phyloP scores from a whole-genome alignment of 2,113 vertebrate species.

The Limanda limanda region DNA sequence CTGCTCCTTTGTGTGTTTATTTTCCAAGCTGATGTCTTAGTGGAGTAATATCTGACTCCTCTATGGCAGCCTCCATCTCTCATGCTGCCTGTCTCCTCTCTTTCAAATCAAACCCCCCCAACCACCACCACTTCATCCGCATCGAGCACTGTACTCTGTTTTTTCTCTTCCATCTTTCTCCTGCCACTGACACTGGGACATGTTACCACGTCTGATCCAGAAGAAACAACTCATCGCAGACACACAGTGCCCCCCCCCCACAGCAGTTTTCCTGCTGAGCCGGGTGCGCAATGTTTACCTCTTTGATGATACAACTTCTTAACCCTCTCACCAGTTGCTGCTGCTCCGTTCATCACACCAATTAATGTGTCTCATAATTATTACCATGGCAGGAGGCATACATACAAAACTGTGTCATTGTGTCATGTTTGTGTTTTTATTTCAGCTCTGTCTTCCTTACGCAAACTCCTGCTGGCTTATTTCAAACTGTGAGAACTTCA shows the following conservation, averaged over 20 bases:
- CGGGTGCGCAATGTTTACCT: neutral
- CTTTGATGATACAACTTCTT: constrained; percentile 25
- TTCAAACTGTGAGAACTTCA: constrained; percentile 39
- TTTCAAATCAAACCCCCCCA: constrained; percentile 19
- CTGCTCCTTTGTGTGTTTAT: neutral
- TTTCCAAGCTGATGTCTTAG: neutral
- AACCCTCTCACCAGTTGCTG: neutral
- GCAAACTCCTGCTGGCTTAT: neutral
- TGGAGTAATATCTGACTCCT: constrained; percentile 15
- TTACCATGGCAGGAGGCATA: constrained; percentile 3
- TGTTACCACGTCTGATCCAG: constrained; percentile 19
- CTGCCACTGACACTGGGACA: constrained; percentile 13
- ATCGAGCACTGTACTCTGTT: neutral
- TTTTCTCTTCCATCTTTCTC: neutral
- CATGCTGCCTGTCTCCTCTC: neutral
- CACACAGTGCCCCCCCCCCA: neutral
- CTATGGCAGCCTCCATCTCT: constrained; percentile 2
- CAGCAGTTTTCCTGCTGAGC: constrained; percentile 36
- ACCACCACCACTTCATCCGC: neutral
- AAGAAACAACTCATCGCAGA: constrained; percentile 20
- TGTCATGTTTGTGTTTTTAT: constrained; percentile 5
- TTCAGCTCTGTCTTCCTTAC: neutral
- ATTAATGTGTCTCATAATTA: constrained; percentile 20
- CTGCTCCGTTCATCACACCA: constrained; percentile 3
- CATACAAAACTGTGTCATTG: neutral